Evolutionary conservation across 2,888 invertebrate genomes (phyloP), one percentile per base, ranked within the genome.

Genomic region (Coleophora deauratella): DNA sequence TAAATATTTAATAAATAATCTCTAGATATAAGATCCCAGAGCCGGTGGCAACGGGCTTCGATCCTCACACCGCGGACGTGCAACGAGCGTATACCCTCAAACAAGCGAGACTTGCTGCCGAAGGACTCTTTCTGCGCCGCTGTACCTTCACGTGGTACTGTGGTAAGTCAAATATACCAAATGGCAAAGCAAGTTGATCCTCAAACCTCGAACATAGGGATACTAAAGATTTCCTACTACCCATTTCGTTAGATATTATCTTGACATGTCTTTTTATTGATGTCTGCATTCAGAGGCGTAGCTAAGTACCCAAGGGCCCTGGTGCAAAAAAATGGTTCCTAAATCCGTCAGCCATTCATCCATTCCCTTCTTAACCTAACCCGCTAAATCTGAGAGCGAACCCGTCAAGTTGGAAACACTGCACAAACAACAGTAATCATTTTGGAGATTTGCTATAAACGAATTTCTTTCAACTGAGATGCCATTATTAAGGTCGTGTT

Each of bases 11-110:
- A 21, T 21, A 21, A 6, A 6, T 21, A 21, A 21, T 21, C 21
- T 6, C 12, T 39, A 74, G 75, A 54, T 1, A 59, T 73, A 14
- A 59, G 57, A 13, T 39, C 54, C 10, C 62, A 52, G 1, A 58
- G 65, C 3, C 62, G 64, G 1, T 77, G 78, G 72, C 82, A 84
- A 45, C 62, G 65, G 1, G 76, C 75, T 2, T 49, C 67, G 0
- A 57, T 78, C 14, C 45, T 67, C 7, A 48, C 60, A 1, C 53
- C 62, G 1, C 57, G 63, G 13, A 51, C 63, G 2, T 84, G 84
- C 49, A 56, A 52, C 12, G 50, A 63, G 15, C 62, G 60, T 4
- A 52, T 69, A 35, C 55, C 63, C 3, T 44, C 40, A 1, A 61
- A 35, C 60, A 54, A 10, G 59, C 15, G 58, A 38, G 44, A 57